Evolutionary conservation across 2,113 vertebrate genomes (phyloP), one percentile per base, ranked within the genome.

Genomic region (Nannospalax galili): DNA sequence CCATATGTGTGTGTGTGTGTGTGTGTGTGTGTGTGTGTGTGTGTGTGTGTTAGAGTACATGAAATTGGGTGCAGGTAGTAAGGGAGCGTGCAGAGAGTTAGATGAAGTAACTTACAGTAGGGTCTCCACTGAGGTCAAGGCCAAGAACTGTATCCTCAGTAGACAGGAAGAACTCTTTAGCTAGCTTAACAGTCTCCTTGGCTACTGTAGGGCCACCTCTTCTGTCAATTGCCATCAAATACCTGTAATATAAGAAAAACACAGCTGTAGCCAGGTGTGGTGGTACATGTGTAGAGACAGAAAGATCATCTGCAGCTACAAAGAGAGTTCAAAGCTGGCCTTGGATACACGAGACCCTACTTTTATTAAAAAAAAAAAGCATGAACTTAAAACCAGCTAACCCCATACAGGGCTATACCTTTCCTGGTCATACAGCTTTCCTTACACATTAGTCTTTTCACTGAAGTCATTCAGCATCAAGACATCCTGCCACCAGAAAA

Each of bases 71-170:
- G 11, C 6, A 52, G 48, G 48, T 52, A 52, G 48, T 52, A 52
- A 52, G 48, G 6, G 48, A n/a, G 48, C 6, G 48, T 52, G 48
- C 48, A 52, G 48, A n/a, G n/a, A 89, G 93, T 77, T 91, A 93
- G 40, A 86, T 81, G 96, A 65, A 92, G 93, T 89, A 97, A 96
- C 98, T 98, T 97, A 99, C 99, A 0, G 93, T 98, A 70, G 99
- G 99, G 97, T 99, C 99, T 93, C 99, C 99, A 81, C 99, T 99
- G 82, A 99, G 98, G 94, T 99, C 99, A 65, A 99, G 95, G 93
- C 99, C 99, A 82, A 99, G 98, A 89, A 99, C 99, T 96, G 98
- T 85, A 48, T 98, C 99, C 75, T 98, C 98, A 42, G 98, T 98
- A 42, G 99, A 99, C 92, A 99, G 97, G 97, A 99, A 98, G 97